Conservation (phyloP, 2,113 vertebrate genomes). For the Microcebus murinus region DNA sequence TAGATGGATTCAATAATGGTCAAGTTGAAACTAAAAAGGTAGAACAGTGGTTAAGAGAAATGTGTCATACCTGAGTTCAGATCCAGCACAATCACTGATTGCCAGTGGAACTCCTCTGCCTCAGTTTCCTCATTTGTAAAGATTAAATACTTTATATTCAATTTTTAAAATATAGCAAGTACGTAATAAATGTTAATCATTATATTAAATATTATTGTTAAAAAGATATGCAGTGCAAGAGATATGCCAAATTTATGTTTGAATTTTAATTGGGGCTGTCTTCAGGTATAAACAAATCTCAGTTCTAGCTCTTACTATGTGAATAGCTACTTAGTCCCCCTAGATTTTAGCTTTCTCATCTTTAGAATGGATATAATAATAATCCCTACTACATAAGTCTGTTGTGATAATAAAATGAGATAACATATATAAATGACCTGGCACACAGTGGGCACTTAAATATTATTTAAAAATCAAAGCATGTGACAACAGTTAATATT, state of each 20-base stretch:
- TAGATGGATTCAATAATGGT: not conserved
- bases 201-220: not conserved
- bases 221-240: not conserved
- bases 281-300: not conserved
- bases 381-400: not conserved
- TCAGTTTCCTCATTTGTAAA: not conserved
- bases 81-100: not conserved
- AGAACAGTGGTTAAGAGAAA: not conserved
- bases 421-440: conserved; percentile 18
- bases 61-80: not conserved
- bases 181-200: not conserved
- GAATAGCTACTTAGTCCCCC: not conserved
- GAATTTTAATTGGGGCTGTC: conserved; percentile 20
- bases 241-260: not conserved
- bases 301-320: not conserved
- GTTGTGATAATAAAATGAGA: not conserved
- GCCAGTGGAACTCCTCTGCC: not conserved
- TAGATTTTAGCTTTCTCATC: not conserved
- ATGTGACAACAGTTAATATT: conserved; percentile 37
- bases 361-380: not conserved
- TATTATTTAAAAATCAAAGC: conserved; percentile 32
- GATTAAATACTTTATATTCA: not conserved
- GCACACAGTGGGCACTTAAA: conserved; percentile 25
- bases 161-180: not conserved
- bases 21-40: not conserved